Base-by-base conservation (phyloP, 2,888 invertebrate genomes). In the Acanthococcus lagerstroemiae region DNA sequence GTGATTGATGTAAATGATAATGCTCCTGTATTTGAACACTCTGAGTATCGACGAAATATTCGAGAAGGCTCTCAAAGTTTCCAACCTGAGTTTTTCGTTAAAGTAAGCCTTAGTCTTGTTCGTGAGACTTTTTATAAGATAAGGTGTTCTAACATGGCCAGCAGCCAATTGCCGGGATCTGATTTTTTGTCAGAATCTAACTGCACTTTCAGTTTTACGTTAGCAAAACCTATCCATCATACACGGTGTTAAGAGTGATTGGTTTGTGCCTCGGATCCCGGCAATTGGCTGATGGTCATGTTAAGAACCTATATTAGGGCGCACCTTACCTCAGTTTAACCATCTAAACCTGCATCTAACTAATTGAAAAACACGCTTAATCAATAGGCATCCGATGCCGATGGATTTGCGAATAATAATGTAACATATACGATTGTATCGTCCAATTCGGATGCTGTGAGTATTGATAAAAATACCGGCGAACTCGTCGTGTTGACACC, bases 1-100 rank as follows among this genome's bases (percentile, higher is more conserved):
- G 79, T 90, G 0, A 73, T 83, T 4, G 90, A 90, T 72, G 82
- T 87, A 0, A 90, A 90, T 71, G 90, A 90, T 72, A 89, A 90
- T 71, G 78, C 82, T 25, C 90, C 90, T 0, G 73, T 80, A 1
- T 90, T 89, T 73, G 86, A 87, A 72, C 80, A 80, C 26, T 72
- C 77, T 0, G 87, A 88, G 70, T 88, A 89, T 71, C 82, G 83
- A 24, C 79, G 88, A 65, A 88, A 86, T 0, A 84, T 92, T 5
- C 80, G 87, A 67, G 90, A 92, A 74, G 87, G 85, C 0, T 85
- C 86, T 0, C 81, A 80, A 0, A 82, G 81, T 70, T 90, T 92
- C 74, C 86, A 89, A 70, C 88, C 91, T 0, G 87, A 88, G 68
- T 82, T 91, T 71, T 82, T 86, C 69, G 83, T 91, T 9, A 81